Evolutionary conservation across 2,888 invertebrate genomes (phyloP), one percentile per base, ranked within the genome.

Genomic region (Digitonthophagus gazella): DNA sequence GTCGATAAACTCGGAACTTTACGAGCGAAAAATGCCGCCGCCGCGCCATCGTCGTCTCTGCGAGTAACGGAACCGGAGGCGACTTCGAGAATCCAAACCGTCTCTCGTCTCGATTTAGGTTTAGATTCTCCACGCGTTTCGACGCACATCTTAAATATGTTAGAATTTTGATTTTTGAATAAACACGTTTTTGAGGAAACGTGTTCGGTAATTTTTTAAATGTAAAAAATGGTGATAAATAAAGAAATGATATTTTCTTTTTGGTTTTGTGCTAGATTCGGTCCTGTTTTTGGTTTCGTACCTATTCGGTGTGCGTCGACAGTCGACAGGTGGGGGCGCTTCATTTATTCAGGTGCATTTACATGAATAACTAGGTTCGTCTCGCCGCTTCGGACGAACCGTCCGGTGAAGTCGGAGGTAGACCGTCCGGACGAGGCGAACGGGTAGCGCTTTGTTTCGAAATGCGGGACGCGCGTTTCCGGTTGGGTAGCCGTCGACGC

Each of bases 401-500:
- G 19, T 19, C 18, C 20, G 58, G 58, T 18, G 15, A 15, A 15
- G 58, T 18, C 19, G 61, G n/a, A 5, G 28, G 28, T n/a, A n/a
- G 28, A 11, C 28, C 28, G 8, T 8, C 6, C 28, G 28, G 28
- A 11, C 28, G 8, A 11, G 28, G 11, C 28, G 28, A 11, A 44
- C 28, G 28, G 28, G 28, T n/a, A n/a, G 18, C 61, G 18, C 61
- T 61, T 61, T 61, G 61, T 61, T 61, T 19, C 61, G 61, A 61
- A 61, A 61, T 61, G 61, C 61, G 61, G 61, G 61, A 61, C 61
- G 61, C 61, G 61, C 61, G 61, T 61, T 61, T 61, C 61, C 61
- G 61, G 61, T 61, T 19, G 20, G 19, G 15, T 19, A 6, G 61
- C n/a, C n/a, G 61, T 15, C 61, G 61, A n/a, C 61, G 61, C 11